These are phyloP conservation scores for Hirtodrosophila cameraria DNA, from an alignment of 2,888 invertebrate species.

Conservation along the genomic window DNA sequence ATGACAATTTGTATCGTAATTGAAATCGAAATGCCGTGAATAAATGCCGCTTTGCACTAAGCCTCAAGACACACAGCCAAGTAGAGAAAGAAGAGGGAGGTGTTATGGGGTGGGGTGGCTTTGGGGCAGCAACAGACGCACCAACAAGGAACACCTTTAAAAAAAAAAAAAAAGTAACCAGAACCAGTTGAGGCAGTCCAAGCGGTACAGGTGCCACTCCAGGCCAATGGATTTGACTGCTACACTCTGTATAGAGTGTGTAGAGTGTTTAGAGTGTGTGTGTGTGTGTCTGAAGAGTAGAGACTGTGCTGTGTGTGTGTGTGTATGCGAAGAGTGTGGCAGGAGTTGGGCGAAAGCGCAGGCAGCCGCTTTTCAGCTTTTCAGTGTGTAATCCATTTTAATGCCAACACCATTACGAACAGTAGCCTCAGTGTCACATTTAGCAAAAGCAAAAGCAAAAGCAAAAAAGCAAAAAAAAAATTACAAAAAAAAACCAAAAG, in stretches of 20 bases:
- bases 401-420: constrained; percentile 79
- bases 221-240: constrained; percentile 2
- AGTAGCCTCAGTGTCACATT: constrained; percentile 80
- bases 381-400: constrained; percentile 77
- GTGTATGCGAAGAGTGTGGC: constrained; percentile 38
- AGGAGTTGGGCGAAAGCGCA: constrained; percentile 65
- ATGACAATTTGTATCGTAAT: constrained; percentile 80
- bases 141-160: constrained; percentile 71
- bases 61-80: constrained; percentile 27
- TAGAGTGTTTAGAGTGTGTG: neutral
- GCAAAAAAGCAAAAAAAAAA: constrained; percentile 13
- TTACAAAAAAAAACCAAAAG: too few relatives aligned
- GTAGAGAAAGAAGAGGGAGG: neutral
- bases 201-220: constrained; percentile 52
- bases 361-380: constrained; percentile 64
- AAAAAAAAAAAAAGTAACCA: constrained; percentile 5
- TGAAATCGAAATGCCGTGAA: constrained; percentile 79
- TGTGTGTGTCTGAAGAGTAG: too few relatives aligned
- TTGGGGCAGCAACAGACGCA: constrained; percentile 36
- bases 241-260: too few relatives aligned
- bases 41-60: constrained; percentile 79
- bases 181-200: constrained; percentile 65
- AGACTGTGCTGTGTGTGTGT: too few relatives aligned
- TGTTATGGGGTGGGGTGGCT: constrained; percentile 8
- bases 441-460: constrained; percentile 60